phyloP scores from a whole-genome alignment of 1,140 invertebrate species.

The Elymnias hypermnestra region DNA sequence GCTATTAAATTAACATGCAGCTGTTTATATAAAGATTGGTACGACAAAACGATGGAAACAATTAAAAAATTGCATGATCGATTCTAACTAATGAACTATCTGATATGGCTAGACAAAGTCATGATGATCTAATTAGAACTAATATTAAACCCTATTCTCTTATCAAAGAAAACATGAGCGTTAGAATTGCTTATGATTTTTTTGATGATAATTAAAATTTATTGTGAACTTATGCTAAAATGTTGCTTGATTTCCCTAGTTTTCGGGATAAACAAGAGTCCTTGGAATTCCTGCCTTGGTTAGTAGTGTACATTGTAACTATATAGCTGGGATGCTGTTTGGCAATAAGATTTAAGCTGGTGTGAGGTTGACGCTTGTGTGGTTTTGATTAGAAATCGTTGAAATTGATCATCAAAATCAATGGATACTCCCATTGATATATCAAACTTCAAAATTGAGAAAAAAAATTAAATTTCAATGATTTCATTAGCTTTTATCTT shows the following conservation, averaged over 20 bases:
- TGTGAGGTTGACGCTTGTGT: not conserved
- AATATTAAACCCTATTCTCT: constrained; percentile 1
- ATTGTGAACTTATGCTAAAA: constrained; percentile 35
- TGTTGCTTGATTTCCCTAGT: constrained; percentile 76
- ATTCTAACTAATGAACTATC: no score
- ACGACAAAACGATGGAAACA: no score
- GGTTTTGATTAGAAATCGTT: constrained; percentile 3
- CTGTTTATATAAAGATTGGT: not conserved
- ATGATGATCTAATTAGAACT: not conserved
- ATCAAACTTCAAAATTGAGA: no score
- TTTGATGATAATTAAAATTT: constrained; percentile 13
- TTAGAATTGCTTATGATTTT: not conserved
- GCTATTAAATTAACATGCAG: no score
- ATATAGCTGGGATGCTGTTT: constrained; percentile 35
- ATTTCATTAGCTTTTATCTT: not conserved
- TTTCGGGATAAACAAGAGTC: constrained; percentile 83
- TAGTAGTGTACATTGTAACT: constrained; percentile 76
- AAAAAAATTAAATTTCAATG: constrained; percentile 1
- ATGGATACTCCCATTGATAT: not conserved
- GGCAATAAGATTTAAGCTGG: constrained; percentile 1
- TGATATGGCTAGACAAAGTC: no score
- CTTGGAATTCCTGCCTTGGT: constrained; percentile 85
- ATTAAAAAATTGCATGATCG: not conserved
- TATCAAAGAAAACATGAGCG: not conserved
- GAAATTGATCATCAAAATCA: not conserved